These are phyloP conservation scores for Gobius niger DNA, from an alignment of 2,113 vertebrate genomes.

Conservation along the genomic window DNA sequence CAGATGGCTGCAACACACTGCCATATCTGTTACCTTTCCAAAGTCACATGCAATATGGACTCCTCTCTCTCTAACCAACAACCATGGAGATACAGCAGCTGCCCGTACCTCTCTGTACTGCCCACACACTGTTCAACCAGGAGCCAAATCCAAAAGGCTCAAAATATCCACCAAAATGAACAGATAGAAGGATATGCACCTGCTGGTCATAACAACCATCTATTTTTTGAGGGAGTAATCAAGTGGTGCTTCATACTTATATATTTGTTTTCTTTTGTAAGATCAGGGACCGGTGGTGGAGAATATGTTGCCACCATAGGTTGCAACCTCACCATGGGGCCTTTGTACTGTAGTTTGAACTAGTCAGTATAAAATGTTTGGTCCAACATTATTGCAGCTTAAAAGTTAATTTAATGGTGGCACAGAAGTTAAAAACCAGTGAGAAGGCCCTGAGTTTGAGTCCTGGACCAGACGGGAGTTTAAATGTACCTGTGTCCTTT, in stretches of 20 bases:
- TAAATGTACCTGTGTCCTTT: no score
- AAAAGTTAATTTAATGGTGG: no score
- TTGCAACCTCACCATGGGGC: no score
- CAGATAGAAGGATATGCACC: not conserved
- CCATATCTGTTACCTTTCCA: slow-evolving; percentile 88
- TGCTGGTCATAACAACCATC: not conserved
- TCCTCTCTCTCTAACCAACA: slow-evolving; percentile 75
- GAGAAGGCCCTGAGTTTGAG: no score
- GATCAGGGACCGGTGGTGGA: no score
- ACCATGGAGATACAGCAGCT: slow-evolving; percentile 85
- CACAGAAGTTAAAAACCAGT: no score
- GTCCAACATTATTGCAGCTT: no score
- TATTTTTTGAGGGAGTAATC: not conserved
- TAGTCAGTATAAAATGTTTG: no score
- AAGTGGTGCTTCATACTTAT: not conserved
- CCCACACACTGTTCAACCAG: slow-evolving; percentile 18
- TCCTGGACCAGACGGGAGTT: no score
- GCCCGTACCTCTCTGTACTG: slow-evolving; percentile 71
- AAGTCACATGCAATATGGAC: slow-evolving; percentile 87
- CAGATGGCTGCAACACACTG: slow-evolving; percentile 88
- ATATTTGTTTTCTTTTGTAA: no score
- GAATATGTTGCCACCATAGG: no score
- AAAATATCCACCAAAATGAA: slow-evolving; percentile 3
- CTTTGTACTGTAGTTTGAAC: no score
- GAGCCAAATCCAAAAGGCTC: slow-evolving; percentile 1